Conservation (phyloP, 2,797 vertebrate genomes). For the Gouania willdenowi region DNA sequence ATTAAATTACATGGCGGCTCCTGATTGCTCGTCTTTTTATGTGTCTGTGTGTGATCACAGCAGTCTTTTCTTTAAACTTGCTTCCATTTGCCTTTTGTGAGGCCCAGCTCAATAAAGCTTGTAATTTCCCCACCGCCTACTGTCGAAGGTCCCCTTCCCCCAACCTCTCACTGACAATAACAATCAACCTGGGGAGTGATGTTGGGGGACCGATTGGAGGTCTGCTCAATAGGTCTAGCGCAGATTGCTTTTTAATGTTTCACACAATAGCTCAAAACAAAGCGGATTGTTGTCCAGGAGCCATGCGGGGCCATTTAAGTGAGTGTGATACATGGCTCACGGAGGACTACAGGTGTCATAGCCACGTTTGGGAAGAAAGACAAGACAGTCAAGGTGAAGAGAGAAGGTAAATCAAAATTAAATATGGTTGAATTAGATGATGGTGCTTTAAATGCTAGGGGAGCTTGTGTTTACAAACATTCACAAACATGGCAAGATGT, state of each 20-base stretch:
- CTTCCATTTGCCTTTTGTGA: constrained; percentile 49
- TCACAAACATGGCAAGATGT: no score
- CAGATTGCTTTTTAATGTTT: constrained; percentile 83
- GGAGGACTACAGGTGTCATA: constrained; percentile 73
- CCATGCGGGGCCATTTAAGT: constrained; percentile 84
- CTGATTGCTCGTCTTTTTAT: constrained; percentile 2
- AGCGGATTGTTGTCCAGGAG: constrained; percentile 85
- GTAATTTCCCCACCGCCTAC: constrained; percentile 49
- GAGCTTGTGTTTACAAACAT: no score
- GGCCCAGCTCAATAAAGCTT: constrained; percentile 56
- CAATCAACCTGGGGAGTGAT: constrained; percentile 67
- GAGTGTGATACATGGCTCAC: constrained; percentile 84
- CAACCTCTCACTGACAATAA: constrained; percentile 66
- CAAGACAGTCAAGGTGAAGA: constrained; percentile 10
- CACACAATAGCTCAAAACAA: constrained; percentile 79
- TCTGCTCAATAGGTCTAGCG: constrained; percentile 70
- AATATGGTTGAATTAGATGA: constrained; percentile 25
- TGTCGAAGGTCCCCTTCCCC: constrained; percentile 30
- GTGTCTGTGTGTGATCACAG: constrained; percentile 10
- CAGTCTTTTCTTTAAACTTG: constrained; percentile 24
- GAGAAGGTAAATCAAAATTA: constrained; percentile 76
- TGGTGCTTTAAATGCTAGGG: constrained; percentile 5
- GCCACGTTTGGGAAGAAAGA: constrained; percentile 35
- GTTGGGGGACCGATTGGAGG: constrained; percentile 49
- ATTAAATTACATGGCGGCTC: no score